Percentiles rank a stretch among this genome's conserved stretches.
Evolutionary conservation across 2,113 vertebrate genomes (phyloP).

Genomic region (Chloropsis hardwickii): DNA sequence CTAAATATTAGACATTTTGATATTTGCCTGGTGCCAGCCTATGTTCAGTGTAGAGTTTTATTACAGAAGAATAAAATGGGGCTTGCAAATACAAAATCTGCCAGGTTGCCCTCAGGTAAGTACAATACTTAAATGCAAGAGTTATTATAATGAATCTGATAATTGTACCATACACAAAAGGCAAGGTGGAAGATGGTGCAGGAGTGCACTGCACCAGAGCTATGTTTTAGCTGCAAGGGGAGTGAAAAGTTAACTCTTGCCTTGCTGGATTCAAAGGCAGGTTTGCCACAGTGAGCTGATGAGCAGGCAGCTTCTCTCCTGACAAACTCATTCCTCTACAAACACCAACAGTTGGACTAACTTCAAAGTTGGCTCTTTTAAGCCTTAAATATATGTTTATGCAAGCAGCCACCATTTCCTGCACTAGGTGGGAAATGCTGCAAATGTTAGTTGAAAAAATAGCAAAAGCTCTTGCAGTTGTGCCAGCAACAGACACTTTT

Average conservation of each 20-base stretch:
- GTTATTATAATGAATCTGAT: background rate
- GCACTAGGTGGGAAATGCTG: slow-evolving; percentile 1
- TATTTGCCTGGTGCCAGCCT: background rate
- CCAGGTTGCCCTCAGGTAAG: background rate
- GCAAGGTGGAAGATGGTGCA: background rate
- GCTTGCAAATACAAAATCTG: background rate
- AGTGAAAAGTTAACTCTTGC: background rate
- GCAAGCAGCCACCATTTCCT: background rate
- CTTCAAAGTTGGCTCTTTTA: slow-evolving; percentile 1
- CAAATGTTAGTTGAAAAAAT: background rate
- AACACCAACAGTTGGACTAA: background rate
- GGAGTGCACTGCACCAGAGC: background rate
- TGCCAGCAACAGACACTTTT: background rate
- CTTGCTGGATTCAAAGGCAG: background rate
- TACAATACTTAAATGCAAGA: background rate
- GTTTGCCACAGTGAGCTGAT: background rate
- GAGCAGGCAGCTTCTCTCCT: background rate
- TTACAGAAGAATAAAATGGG: background rate
- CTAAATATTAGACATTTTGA: background rate
- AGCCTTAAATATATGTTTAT: slow-evolving; percentile 24
- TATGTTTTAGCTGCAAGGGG: background rate
- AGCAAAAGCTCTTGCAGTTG: slow-evolving; percentile 18
- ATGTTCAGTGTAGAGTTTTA: background rate
- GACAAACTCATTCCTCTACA: background rate
- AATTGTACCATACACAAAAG: background rate